A percentile compares a stretch with the other conserved stretches of the same genome.
These are phyloP conservation scores for Lampris megalopsis DNA, from an alignment of 2,113 vertebrate genomes.

Conservation along the genomic window DNA sequence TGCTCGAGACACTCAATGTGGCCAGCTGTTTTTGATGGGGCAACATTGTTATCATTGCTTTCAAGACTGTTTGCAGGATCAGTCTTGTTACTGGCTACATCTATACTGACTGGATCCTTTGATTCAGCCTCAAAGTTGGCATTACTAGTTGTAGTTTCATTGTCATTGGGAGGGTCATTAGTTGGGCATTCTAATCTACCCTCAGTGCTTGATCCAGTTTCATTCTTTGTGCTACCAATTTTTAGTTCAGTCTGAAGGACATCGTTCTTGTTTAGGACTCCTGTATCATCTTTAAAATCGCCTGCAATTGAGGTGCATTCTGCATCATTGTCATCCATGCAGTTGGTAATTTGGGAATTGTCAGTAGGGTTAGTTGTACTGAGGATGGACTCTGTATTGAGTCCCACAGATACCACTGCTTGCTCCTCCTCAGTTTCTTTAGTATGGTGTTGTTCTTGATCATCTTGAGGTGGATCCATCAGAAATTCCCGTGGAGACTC, in stretches of 20 bases:
- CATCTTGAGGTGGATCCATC: slow-evolving; percentile 6
- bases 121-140: slow-evolving; percentile 15
- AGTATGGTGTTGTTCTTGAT: slow-evolving; percentile 8
- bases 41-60: neutral
- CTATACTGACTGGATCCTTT: neutral
- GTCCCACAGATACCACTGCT: neutral
- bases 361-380: neutral
- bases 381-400: neutral
- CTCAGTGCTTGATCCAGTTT: neutral
- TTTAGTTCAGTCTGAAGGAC: neutral
- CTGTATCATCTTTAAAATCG: neutral
- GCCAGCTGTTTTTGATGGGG: neutral
- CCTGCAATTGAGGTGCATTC: neutral
- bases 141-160: neutral
- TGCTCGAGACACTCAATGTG: neutral
- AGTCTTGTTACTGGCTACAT: neutral
- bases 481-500: slow-evolving; percentile 5
- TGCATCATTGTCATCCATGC: neutral
- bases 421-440: slow-evolving; percentile 12
- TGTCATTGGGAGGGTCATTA: neutral
- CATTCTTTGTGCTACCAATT: neutral
- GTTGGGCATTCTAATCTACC: slow-evolving; percentile 1
- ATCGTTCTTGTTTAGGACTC: neutral
- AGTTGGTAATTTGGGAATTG: neutral
- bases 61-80: slow-evolving; percentile 13